Evolutionary conservation across 2,113 vertebrate genomes (phyloP).

Genomic region (Rhinogobius similis): DNA sequence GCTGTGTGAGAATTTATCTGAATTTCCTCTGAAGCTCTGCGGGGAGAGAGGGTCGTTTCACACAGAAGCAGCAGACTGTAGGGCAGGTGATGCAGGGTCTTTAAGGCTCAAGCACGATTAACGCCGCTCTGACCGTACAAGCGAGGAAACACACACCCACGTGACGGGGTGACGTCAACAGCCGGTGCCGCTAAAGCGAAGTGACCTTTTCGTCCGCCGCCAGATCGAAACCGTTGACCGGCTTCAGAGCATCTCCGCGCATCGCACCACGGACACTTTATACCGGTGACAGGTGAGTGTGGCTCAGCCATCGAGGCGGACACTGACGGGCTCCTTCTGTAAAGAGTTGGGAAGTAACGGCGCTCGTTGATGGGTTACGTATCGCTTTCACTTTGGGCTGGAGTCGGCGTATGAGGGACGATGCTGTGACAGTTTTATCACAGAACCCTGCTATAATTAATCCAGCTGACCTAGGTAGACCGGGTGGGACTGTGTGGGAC

Average conservation of each 20-base stretch:
- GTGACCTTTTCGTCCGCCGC: conserved; percentile 66
- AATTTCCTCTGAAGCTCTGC: too few species aligned
- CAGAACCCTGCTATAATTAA: neutral
- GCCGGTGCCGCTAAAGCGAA: conserved; percentile 45
- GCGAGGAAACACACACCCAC: conserved; percentile 7
- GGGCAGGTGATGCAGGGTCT: too few species aligned
- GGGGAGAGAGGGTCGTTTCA: too few species aligned
- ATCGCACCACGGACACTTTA: neutral
- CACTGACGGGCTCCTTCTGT: neutral
- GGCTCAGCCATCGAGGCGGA: neutral
- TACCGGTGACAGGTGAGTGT: neutral
- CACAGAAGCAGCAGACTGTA: too few species aligned
- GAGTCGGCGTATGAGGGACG: too few species aligned
- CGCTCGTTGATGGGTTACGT: too few species aligned
- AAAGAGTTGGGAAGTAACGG: neutral
- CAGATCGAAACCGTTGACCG: conserved; percentile 12
- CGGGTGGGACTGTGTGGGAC: too few species aligned
- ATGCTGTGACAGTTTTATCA: neutral
- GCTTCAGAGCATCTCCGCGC: rapidly evolving
- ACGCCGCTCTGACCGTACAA: neutral
- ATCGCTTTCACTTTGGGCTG: too few species aligned
- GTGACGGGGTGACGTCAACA: conserved; percentile 59
- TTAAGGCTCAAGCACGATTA: too few species aligned
- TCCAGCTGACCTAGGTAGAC: neutral
- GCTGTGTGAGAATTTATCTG: too few species aligned